Evolutionary conservation across 2,797 vertebrate species (phyloP).

Genomic region (Onychomys leucogaster): DNA sequence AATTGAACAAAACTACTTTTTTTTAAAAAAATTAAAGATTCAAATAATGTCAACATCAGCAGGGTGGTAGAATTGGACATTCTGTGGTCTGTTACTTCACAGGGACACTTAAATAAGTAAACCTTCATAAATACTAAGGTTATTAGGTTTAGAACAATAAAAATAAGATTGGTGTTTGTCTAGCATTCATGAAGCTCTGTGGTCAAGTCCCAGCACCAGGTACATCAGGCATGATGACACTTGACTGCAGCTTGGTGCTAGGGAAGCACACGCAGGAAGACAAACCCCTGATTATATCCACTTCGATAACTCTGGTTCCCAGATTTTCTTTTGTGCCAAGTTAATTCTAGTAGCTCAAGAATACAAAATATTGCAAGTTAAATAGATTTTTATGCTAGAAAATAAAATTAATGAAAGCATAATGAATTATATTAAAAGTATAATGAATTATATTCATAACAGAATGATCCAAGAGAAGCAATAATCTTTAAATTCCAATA

Average conservation of each 20-base stretch:
- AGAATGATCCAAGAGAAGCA: background rate
- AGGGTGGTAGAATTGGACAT: background rate
- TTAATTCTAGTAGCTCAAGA: background rate
- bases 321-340: background rate
- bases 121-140: background rate
- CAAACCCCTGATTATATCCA: background rate
- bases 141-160: background rate
- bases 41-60: background rate
- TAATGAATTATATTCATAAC: background rate
- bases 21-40: conserved; percentile 9
- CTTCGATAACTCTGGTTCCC: too few relatives aligned
- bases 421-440: background rate
- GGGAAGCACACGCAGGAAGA: background rate
- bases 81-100: background rate
- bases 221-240: background rate
- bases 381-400: background rate
- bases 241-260: background rate
- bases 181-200: background rate
- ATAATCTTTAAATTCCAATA: background rate
- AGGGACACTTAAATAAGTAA: background rate
- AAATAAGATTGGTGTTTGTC: background rate
- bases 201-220: background rate
- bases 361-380: background rate
- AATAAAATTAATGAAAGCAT: background rate
- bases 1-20: background rate